These are phyloP conservation scores for Rhingia rostrata DNA, from an alignment of 2,888 invertebrate genomes.

Conservation along the genomic window DNA sequence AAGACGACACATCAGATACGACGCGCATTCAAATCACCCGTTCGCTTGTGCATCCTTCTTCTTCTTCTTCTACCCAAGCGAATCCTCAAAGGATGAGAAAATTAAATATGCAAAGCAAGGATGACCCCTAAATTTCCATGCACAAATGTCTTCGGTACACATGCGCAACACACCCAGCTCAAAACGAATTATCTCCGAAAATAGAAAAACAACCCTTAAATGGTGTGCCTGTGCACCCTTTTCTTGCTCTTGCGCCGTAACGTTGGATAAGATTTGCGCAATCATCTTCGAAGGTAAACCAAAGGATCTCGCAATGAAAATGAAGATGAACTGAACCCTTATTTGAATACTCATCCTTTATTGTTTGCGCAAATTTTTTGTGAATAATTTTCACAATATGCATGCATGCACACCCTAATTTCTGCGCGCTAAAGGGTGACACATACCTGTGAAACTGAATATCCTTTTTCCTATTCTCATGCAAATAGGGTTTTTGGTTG, in stretches of 20 bases:
- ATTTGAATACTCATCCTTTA: slow-evolving; percentile 75
- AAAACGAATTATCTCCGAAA: slow-evolving; percentile 60
- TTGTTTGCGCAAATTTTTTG: slow-evolving; percentile 73
- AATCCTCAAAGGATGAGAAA: slow-evolving; percentile 66
- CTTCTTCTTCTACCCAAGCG: slow-evolving; percentile 11
- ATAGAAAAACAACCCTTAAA: slow-evolving; percentile 37
- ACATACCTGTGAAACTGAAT: slow-evolving; percentile 79
- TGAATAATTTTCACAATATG: slow-evolving; percentile 82
- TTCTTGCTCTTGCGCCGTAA: slow-evolving; percentile 57
- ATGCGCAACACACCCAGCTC: slow-evolving; percentile 4
- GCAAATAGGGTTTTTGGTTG: slow-evolving; percentile 79
- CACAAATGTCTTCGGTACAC: slow-evolving; percentile 29
- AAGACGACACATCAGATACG: slow-evolving; percentile 33
- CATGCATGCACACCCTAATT: slow-evolving; percentile 76
- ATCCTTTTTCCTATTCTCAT: slow-evolving; percentile 82
- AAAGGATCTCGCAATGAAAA: slow-evolving; percentile 50
- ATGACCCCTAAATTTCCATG: slow-evolving; percentile 70
- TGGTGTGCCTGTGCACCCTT: slow-evolving; percentile 66
- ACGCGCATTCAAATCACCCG: slow-evolving; percentile 67
- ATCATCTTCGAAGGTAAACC: slow-evolving; percentile 57
- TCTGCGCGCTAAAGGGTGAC: slow-evolving; percentile 79
- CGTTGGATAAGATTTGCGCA: slow-evolving; percentile 62
- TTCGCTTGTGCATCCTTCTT: slow-evolving; percentile 53
- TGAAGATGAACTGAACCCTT: slow-evolving; percentile 46
- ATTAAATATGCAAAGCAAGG: slow-evolving; percentile 75